These are phyloP conservation scores for Acestrorhynchus altus DNA, from an alignment of 2,797 vertebrate genomes.

Conservation along the genomic window DNA sequence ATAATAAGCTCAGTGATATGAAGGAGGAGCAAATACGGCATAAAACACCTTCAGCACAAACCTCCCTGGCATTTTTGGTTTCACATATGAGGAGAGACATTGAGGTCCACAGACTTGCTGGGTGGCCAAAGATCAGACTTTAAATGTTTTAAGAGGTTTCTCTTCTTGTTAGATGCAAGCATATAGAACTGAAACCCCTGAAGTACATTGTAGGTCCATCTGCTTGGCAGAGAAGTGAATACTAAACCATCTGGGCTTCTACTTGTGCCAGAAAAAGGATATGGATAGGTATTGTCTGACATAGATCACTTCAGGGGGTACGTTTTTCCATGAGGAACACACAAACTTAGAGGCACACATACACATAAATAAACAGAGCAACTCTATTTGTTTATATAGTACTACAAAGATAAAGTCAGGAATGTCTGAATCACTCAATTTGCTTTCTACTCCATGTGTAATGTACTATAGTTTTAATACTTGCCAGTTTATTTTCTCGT, in stretches of 20 bases:
- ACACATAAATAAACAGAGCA: slow-evolving; percentile 44
- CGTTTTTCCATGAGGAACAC: slow-evolving; percentile 47
- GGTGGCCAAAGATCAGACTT: slow-evolving; percentile 52
- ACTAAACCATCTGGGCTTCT: slow-evolving; percentile 87
- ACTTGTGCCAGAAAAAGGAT: slow-evolving; percentile 85
- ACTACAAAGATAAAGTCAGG: not conserved
- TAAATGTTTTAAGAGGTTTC: slow-evolving; percentile 44
- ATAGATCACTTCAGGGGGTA: slow-evolving; percentile 59
- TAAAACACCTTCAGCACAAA: slow-evolving; percentile 7
- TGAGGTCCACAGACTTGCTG: slow-evolving; percentile 50
- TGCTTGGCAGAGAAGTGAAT: slow-evolving; percentile 88
- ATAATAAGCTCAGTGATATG: not conserved
- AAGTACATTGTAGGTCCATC: slow-evolving; percentile 77
- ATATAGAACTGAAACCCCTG: slow-evolving; percentile 57
- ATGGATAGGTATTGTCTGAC: slow-evolving; percentile 86
- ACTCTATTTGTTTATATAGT: slow-evolving; percentile 32
- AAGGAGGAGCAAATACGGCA: not conserved
- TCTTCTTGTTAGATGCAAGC: slow-evolving; percentile 41
- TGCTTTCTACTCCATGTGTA: not conserved
- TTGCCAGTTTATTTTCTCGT: no score
- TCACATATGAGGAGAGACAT: slow-evolving; percentile 22
- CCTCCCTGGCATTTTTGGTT: slow-evolving; percentile 20
- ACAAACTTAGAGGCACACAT: slow-evolving; percentile 29
- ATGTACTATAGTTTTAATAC: no score
- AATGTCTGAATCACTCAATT: slow-evolving; percentile 21